Conservation (phyloP, 2,888 invertebrate genomes). For the Limnephilus marmoratus region DNA sequence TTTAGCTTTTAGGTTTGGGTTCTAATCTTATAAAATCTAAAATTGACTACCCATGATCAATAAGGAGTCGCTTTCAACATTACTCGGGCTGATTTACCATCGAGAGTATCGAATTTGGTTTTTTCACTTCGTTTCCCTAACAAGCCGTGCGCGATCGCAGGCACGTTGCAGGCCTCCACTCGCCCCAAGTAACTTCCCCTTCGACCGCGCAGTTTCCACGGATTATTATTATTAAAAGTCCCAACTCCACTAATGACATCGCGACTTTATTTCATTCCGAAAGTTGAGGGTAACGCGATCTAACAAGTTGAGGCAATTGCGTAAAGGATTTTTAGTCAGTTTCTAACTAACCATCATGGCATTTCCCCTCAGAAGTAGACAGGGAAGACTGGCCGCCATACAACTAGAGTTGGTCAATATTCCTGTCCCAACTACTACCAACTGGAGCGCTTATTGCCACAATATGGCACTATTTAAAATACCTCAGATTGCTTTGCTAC, state of each 20-base stretch:
- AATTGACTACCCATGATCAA: not conserved
- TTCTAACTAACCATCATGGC: not conserved
- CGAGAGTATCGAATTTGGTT: conserved; percentile 35
- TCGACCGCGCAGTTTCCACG: conserved; percentile 23
- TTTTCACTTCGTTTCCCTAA: conserved; percentile 53
- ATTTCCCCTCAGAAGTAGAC: not conserved
- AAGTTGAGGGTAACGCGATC: conserved; percentile 17
- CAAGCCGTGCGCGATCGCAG: conserved; percentile 40
- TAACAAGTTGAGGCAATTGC: conserved; percentile 9
- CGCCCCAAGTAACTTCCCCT: not conserved
- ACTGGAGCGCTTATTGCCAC: no score
- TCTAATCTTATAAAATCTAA: not conserved
- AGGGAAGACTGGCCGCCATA: not conserved
- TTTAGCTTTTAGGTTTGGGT: no score
- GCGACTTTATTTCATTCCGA: not conserved
- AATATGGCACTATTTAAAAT: no score
- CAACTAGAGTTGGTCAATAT: not conserved
- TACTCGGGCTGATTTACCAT: conserved; percentile 37
- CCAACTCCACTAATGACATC: conserved; percentile 12
- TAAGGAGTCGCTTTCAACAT: conserved; percentile 7
- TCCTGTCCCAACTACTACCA: no score
- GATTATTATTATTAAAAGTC: not conserved
- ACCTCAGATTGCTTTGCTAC: no score
- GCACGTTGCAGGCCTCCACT: conserved; percentile 37
- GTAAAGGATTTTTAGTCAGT: not conserved